Conservation (phyloP, 2,113 vertebrate genomes). For the Delphinapterus leucas region DNA sequence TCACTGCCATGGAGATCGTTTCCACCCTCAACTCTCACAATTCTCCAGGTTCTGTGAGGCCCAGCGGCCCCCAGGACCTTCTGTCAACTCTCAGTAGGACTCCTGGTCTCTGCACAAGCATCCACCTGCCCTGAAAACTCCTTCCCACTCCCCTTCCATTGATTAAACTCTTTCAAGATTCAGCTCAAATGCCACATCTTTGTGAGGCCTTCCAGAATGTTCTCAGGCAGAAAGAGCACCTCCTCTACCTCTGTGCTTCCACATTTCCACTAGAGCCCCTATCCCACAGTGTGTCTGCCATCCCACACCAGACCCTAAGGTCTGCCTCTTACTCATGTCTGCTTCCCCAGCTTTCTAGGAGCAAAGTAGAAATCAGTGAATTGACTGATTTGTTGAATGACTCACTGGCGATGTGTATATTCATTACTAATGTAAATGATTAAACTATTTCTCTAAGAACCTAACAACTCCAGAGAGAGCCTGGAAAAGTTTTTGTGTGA, state of each 20-base stretch:
- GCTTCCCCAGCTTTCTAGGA: not conserved
- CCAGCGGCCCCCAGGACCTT: fast-evolving
- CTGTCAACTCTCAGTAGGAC: not conserved
- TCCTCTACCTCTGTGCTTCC: not conserved
- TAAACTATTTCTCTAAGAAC: not conserved
- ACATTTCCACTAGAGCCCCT: not conserved
- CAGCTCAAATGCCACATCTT: not conserved
- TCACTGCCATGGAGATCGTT: not conserved
- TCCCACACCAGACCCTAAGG: not conserved
- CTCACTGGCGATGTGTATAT: not conserved
- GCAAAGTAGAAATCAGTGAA: not conserved
- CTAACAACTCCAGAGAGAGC: not conserved
- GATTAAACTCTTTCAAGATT: not conserved
- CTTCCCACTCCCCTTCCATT: not conserved
- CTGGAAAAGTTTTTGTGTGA: not conserved
- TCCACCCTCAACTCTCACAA: not conserved
- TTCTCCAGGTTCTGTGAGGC: not conserved
- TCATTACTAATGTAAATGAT: not conserved
- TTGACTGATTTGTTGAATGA: not conserved
- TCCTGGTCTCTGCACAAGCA: not conserved
- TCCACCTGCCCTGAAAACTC: not conserved
- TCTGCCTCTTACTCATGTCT: not conserved
- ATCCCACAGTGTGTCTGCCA: not conserved
- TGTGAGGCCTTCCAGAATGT: not conserved
- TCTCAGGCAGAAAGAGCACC: not conserved